Evolutionary conservation across 2,113 vertebrate species (phyloP).

Genomic region (Stictonetta naevosa): DNA sequence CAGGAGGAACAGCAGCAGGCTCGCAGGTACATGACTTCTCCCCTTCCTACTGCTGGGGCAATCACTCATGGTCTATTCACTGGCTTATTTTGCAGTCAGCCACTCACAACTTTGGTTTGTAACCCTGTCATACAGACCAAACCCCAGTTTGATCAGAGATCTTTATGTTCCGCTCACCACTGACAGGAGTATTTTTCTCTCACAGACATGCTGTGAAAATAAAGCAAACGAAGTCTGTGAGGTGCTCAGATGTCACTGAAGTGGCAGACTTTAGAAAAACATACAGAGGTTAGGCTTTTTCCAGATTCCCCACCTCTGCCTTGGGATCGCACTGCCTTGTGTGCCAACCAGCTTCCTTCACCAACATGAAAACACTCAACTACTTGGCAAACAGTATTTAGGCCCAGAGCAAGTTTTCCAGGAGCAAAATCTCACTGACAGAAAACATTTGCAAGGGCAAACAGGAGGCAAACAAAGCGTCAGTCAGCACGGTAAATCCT

Average conservation of each 20-base stretch:
- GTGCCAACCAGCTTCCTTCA: neutral
- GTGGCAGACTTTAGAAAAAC: neutral
- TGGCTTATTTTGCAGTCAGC: neutral
- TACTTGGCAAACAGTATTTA: neutral
- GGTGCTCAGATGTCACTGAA: neutral
- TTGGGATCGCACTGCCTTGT: neutral
- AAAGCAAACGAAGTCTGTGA: neutral
- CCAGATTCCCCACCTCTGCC: neutral
- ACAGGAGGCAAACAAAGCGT: neutral
- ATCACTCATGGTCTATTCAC: neutral
- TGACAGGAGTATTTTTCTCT: neutral
- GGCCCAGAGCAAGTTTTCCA: neutral
- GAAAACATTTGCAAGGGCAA: neutral
- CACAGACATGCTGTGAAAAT: neutral
- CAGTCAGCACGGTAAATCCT: neutral
- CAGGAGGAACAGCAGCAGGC: neutral
- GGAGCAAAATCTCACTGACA: neutral
- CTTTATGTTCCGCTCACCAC: neutral
- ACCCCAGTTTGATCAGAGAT: neutral
- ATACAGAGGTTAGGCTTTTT: neutral
- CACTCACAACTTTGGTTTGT: rapidly evolving
- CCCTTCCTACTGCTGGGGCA: neutral
- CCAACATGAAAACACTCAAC: neutral
- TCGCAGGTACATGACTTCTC: neutral
- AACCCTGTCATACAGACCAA: neutral